Evolutionary conservation across 2,888 invertebrate genomes (phyloP), one percentile per base, ranked within the genome.

Genomic region (Sussaba pulchella): DNA sequence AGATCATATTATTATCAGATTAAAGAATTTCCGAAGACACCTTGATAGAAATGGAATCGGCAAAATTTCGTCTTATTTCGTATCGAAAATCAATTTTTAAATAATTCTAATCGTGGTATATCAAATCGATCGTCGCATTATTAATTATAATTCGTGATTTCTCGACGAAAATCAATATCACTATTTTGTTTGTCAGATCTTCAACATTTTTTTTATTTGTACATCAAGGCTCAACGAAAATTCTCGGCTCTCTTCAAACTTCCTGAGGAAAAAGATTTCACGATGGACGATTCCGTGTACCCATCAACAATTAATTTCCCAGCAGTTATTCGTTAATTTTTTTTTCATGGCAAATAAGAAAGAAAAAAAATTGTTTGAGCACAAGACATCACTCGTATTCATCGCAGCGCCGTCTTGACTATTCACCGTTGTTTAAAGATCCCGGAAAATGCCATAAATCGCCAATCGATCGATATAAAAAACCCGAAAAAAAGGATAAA

Each of bases 1-100:
- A 71, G 66, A 61, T 75, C 59, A 26, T 70, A 70, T 47, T 64
- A 54, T 50, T 6, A 50, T 2, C 5, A 4, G 26, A n/a, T 26
- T 21, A n/a, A 12, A 26, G 1, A 12, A 9, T 52, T 52, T 52
- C 10, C 52, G 52, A n/a, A n/a, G 52, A 12, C 3, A 26, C 2
- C 26, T 52, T 47, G 41, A 41, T 9, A n/a, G 6, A 41, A 12
- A 12, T 12, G 41, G 1, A 41, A 41, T 41, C 41, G 41, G 12
- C 2, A 41, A 41, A 3, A 6, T 41, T 12, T 2, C 8, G 8
- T 41, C 2, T 41, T 41, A 41, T 41, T 41, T 41, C 12, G 12
- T 41, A 41, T 41, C 12, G 8, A 41, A 12, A 41, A 41, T 41
- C n/a, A n/a, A n/a, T n/a, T n/a, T n/a, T n/a, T n/a, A n/a, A n/a